Conservation (phyloP, 2,797 vertebrate genomes). For the Bothrops alternatus region DNA sequence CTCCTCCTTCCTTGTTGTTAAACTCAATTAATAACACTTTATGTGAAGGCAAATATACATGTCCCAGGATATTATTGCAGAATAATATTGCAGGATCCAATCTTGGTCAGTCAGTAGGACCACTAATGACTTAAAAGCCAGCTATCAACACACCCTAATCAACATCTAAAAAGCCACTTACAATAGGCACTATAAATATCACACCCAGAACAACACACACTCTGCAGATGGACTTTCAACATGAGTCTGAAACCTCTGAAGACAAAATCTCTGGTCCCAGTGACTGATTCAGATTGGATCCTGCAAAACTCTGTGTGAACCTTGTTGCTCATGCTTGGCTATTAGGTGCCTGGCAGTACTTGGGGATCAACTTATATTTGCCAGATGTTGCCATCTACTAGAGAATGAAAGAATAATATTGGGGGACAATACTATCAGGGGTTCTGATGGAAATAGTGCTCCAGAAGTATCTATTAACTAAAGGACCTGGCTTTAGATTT, state of each 20-base stretch:
- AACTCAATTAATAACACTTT: background rate
- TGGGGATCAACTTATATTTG: background rate
- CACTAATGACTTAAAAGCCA: background rate
- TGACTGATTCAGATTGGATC: background rate
- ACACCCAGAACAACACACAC: background rate
- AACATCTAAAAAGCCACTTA: background rate
- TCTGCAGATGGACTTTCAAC: background rate
- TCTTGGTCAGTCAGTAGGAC: background rate
- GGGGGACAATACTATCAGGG: background rate
- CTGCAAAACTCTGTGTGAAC: background rate
- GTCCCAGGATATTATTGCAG: background rate
- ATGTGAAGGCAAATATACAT: background rate
- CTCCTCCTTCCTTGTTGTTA: background rate
- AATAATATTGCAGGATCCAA: background rate
- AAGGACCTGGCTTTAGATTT: background rate
- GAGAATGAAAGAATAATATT: background rate
- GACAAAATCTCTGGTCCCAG: background rate
- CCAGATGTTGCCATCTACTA: background rate
- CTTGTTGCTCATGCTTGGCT: background rate
- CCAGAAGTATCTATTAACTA: background rate
- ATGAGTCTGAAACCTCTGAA: background rate
- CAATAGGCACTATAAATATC: background rate
- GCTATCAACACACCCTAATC: background rate
- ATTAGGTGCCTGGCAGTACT: background rate
- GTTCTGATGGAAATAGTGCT: background rate